phyloP scores from a whole-genome alignment of 2,888 invertebrate species.

The Oscheius onirici region DNA sequence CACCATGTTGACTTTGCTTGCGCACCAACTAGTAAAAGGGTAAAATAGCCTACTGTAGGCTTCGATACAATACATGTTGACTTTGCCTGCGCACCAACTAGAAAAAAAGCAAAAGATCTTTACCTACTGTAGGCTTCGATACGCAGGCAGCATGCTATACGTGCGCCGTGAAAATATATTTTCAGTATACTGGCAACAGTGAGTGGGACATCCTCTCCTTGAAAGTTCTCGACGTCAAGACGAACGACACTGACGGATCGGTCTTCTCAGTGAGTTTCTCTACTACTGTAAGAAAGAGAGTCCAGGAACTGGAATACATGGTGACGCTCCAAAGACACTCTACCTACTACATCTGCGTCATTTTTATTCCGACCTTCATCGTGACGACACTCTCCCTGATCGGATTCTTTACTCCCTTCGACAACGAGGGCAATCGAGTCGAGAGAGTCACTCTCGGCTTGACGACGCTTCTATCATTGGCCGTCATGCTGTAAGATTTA shows the following conservation, averaged over 20 bases:
- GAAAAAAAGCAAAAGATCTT: no score
- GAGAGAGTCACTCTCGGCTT: constrained; percentile 32
- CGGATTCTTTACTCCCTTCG: constrained; percentile 33
- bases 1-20: no score
- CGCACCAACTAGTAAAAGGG: no score
- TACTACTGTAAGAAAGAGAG: not conserved
- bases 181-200: constrained; percentile 34
- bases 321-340: constrained; percentile 18
- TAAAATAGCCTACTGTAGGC: no score
- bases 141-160: no score
- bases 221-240: not conserved
- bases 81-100: no score
- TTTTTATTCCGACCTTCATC: constrained; percentile 36
- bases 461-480: constrained; percentile 33
- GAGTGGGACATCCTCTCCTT: constrained; percentile 31
- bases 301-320: constrained; percentile 30
- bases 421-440: constrained; percentile 31
- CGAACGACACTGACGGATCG: constrained; percentile 14
- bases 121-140: no score
- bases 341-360: constrained; percentile 33
- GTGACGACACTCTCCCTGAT: constrained; percentile 26
- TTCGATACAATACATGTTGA: no score
- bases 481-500: constrained; percentile 27
- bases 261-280: not conserved
- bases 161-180: no score